These are phyloP conservation scores for Enteromius fasciolatus DNA, from an alignment of 2,797 vertebrate genomes.

Conservation along the genomic window DNA sequence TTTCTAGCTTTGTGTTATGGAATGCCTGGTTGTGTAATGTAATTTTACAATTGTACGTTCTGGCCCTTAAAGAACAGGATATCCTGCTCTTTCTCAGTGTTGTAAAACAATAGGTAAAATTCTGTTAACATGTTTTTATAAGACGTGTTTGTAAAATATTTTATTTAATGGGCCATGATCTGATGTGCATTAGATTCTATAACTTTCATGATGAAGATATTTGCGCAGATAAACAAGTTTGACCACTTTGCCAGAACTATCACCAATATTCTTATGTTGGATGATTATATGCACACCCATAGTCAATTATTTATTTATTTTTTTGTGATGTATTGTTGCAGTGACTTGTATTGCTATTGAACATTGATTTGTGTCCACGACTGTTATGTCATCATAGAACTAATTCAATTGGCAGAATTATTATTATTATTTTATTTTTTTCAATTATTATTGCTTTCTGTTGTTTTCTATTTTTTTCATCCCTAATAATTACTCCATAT, in stretches of 20 bases:
- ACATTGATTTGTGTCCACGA: neutral
- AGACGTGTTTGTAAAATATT: neutral
- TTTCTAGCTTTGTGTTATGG: neutral
- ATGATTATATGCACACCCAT: neutral
- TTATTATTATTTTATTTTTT: too few relatives aligned
- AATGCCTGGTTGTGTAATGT: neutral
- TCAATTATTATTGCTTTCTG: neutral
- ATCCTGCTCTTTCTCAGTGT: neutral
- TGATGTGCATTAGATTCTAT: neutral
- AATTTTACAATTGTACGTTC: neutral
- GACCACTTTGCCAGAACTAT: too few relatives aligned
- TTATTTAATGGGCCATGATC: neutral
- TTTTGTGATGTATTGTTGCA: neutral
- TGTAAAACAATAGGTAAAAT: neutral
- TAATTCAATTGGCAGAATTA: neutral
- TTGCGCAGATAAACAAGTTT: neutral
- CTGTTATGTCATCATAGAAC: too few relatives aligned
- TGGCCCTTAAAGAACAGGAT: neutral
- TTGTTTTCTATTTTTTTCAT: neutral
- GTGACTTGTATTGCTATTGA: neutral
- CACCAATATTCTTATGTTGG: neutral
- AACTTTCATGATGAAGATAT: neutral
- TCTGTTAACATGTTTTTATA: neutral
- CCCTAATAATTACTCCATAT: neutral
- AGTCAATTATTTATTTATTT: too few relatives aligned